A percentile compares a stretch with the other conserved stretches of the same genome.
Evolutionary conservation across 2,888 invertebrate species (phyloP).

Genomic region (Philonicus albiceps): DNA sequence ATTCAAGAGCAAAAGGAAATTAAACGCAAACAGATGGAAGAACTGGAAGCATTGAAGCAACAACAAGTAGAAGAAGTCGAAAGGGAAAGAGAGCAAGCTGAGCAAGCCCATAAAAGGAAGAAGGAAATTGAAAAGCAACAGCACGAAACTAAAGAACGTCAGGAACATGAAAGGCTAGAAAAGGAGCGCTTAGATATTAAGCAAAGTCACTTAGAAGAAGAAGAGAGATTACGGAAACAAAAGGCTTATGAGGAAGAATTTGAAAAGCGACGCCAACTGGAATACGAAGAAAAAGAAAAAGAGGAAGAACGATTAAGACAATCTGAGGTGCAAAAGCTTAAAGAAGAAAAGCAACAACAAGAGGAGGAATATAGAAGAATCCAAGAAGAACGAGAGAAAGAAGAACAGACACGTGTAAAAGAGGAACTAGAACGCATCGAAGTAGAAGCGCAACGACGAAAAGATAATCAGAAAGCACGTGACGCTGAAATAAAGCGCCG

Average conservation of each 20-base stretch:
- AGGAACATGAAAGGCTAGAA: not conserved
- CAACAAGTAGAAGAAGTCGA: slow-evolving; percentile 24
- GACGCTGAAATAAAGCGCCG: slow-evolving; percentile 56
- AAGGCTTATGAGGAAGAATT: not conserved
- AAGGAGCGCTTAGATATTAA: not conserved
- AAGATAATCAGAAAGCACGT: slow-evolving; percentile 55
- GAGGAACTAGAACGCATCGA: slow-evolving; percentile 56
- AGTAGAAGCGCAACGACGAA: slow-evolving; percentile 56
- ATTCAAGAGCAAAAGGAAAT: not conserved
- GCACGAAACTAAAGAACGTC: not conserved
- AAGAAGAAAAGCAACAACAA: slow-evolving; percentile 51
- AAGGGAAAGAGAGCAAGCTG: slow-evolving; percentile 52
- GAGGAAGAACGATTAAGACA: not conserved
- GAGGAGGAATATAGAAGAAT: slow-evolving; percentile 58
- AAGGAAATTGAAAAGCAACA: slow-evolving; percentile 5
- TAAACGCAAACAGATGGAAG: not conserved
- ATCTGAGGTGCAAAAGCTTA: slow-evolving; percentile 38
- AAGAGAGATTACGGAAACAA: not conserved
- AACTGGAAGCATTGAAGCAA: not conserved
- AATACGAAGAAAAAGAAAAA: slow-evolving; percentile 17
- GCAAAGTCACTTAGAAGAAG: not conserved
- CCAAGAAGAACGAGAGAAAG: slow-evolving; percentile 54
- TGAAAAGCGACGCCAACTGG: not conserved
- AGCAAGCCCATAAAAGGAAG: not conserved
- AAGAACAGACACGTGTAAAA: slow-evolving; percentile 54